These are phyloP conservation scores for Ptilonorhynchus violaceus DNA, from an alignment of 2,113 vertebrate genomes.

Conservation along the genomic window DNA sequence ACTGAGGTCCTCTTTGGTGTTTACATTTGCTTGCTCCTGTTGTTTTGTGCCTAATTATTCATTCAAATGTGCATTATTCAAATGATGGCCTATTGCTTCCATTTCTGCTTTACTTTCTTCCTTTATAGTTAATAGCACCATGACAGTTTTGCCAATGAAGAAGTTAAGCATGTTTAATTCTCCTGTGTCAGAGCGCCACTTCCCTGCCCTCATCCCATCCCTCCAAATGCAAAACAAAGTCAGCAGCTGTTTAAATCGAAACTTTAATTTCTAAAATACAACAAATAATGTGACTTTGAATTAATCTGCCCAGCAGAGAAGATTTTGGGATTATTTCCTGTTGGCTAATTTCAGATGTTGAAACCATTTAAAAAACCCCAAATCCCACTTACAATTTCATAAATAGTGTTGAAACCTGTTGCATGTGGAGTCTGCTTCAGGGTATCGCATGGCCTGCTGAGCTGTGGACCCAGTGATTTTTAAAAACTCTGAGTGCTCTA, in stretches of 20 bases:
- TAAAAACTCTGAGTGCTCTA: background rate
- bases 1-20: background rate
- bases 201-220: background rate
- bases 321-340: background rate
- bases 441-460: background rate
- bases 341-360: background rate
- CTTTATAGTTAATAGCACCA: background rate
- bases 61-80: slow-evolving; percentile 22
- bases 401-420: background rate
- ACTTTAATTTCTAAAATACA: background rate
- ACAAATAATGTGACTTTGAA: background rate
- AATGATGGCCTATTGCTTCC: slow-evolving; percentile 2
- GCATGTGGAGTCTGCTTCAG: background rate
- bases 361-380: background rate
- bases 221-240: background rate
- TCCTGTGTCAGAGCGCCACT: background rate
- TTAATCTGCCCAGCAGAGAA: background rate
- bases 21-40: slow-evolving; percentile 9
- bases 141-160: background rate
- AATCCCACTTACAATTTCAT: background rate
- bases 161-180: background rate
- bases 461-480: background rate
- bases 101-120: background rate
- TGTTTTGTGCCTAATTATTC: background rate
- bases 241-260: background rate